These are phyloP conservation scores for Spilosoma lubricipeda DNA, from an alignment of 2,888 invertebrate genomes.

Conservation along the genomic window DNA sequence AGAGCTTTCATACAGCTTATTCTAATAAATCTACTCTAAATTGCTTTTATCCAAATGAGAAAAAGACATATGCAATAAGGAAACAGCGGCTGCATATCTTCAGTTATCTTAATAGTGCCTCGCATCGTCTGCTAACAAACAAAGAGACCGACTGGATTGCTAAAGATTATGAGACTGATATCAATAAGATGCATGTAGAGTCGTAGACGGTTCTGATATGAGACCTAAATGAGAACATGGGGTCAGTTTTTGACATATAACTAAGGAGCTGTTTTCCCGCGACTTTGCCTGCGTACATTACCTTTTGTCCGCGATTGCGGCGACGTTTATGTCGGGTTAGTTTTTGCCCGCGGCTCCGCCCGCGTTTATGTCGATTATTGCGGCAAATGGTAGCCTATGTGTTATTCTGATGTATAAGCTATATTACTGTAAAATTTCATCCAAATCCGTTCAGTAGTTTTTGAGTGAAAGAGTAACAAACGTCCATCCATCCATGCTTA, in stretches of 20 bases:
- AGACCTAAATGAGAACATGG: not conserved
- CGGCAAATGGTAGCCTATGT: too few species aligned
- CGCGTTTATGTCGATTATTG: too few species aligned
- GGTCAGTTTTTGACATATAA: not conserved
- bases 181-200: conserved; percentile 5
- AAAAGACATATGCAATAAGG: conserved; percentile 9
- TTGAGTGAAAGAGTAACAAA: too few species aligned
- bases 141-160: conserved; percentile 12
- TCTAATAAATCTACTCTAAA: conserved; percentile 2
- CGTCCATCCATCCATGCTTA: too few species aligned
- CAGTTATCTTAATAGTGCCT: conserved; percentile 20
- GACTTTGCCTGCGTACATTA: too few species aligned
- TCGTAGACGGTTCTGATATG: not conserved
- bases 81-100: conserved; percentile 13
- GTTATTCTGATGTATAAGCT: too few species aligned
- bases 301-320: too few species aligned
- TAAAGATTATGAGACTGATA: conserved; percentile 7
- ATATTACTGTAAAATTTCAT: too few species aligned
- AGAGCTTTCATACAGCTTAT: not conserved
- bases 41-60: not conserved
- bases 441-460: too few species aligned
- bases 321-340: too few species aligned
- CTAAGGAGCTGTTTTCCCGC: too few species aligned
- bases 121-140: conserved; percentile 9
- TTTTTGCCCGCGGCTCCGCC: too few species aligned